Percentiles rank a stretch among this genome's conserved stretches.
These are phyloP conservation scores for Eupithecia exiguata DNA, from an alignment of 2,888 invertebrate genomes.

Conservation along the genomic window DNA sequence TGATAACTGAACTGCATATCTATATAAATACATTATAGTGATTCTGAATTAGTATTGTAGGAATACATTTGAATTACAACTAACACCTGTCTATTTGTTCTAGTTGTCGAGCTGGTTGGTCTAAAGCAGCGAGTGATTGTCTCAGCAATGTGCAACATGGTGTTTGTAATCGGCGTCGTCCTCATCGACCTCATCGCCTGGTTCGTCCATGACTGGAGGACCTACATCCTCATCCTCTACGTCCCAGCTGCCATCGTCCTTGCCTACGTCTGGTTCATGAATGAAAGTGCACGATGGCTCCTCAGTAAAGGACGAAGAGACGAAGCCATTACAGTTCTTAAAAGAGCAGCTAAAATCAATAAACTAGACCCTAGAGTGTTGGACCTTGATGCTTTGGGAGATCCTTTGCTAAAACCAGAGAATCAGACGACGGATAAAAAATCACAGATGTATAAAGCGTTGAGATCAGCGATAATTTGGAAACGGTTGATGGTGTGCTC, in stretches of 20 bases:
- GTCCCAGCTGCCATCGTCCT: constrained; percentile 87
- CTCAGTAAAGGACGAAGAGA: constrained; percentile 87
- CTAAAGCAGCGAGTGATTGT: constrained; percentile 89
- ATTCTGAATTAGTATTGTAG: neutral
- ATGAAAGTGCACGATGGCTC: constrained; percentile 91
- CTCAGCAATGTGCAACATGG: constrained; percentile 88
- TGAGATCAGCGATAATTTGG: constrained; percentile 83
- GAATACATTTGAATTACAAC: neutral
- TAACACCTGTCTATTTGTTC: constrained; percentile 47
- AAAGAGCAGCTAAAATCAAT: constrained; percentile 86
- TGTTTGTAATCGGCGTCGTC: constrained; percentile 90
- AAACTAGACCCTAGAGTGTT: constrained; percentile 78
- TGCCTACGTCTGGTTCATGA: constrained; percentile 88
- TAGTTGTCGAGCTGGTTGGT: constrained; percentile 91
- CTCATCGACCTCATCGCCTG: constrained; percentile 88
- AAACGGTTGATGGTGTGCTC: constrained; percentile 86
- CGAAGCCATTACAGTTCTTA: constrained; percentile 86
- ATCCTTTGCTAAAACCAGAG: constrained; percentile 67
- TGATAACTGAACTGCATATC: neutral
- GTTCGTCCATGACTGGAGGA: constrained; percentile 89
- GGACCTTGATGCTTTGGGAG: constrained; percentile 74
- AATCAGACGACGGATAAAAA: constrained; percentile 67
- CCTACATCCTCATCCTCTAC: constrained; percentile 87
- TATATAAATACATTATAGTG: neutral
- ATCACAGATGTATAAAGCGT: constrained; percentile 77